phyloP scores from a whole-genome alignment of 1,140 invertebrate species.

The Anadara kagoshimensis region DNA sequence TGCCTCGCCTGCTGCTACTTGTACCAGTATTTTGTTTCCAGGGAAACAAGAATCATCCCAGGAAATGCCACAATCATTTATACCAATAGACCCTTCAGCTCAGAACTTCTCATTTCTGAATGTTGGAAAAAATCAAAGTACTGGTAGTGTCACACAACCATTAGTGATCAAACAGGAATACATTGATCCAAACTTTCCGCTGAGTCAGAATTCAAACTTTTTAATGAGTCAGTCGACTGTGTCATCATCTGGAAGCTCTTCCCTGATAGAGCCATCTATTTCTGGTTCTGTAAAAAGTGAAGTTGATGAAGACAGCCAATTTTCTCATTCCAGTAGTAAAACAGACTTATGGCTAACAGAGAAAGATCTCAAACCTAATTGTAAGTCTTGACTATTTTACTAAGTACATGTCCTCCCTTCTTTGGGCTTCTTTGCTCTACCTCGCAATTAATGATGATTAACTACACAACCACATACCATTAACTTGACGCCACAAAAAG shows the following conservation, averaged over 20 bases:
- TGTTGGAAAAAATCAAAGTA: too few species aligned
- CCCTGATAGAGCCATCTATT: slow-evolving; percentile 14
- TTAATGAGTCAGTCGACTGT: slow-evolving; percentile 16
- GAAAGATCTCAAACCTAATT: slow-evolving; percentile 48
- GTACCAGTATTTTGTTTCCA: too few species aligned
- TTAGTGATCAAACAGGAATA: slow-evolving; percentile 31
- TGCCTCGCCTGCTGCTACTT: too few species aligned
- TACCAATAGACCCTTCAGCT: too few species aligned
- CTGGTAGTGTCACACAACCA: background rate
- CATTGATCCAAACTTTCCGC: slow-evolving; percentile 29
- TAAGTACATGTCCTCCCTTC: too few species aligned
- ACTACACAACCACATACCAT: too few species aligned
- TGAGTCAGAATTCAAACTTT: slow-evolving; percentile 21
- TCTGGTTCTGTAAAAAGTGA: slow-evolving; percentile 23
- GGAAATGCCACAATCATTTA: too few species aligned
- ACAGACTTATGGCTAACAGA: slow-evolving; percentile 48
- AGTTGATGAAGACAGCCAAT: slow-evolving; percentile 54
- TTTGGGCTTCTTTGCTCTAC: too few species aligned
- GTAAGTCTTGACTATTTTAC: slow-evolving; percentile 16
- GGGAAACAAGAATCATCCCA: too few species aligned
- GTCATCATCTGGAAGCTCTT: slow-evolving; percentile 28
- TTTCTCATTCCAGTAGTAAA: slow-evolving; percentile 47
- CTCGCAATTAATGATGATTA: too few species aligned
- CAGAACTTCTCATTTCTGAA: too few species aligned
- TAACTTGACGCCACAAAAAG: too few species aligned